These are phyloP conservation scores for Creontiades dilutus DNA, from an alignment of 2,888 invertebrate species.

Conservation along the genomic window DNA sequence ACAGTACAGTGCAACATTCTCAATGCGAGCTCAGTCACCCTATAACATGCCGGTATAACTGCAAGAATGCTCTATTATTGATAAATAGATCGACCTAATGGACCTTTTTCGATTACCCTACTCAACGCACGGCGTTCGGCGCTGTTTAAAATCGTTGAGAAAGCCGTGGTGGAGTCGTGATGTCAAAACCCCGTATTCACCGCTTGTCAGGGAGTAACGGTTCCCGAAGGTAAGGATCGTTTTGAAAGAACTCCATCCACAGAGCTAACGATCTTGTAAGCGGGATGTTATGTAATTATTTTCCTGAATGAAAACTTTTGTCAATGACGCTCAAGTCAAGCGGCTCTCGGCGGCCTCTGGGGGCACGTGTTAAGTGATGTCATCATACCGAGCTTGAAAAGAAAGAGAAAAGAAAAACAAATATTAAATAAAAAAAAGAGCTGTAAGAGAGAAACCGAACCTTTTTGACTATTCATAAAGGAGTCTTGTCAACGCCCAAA, in stretches of 20 bases:
- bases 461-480: constrained; percentile 19
- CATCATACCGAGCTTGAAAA: neutral
- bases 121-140: neutral
- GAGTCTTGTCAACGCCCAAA: neutral
- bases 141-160: neutral
- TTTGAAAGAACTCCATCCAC: neutral
- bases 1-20: too few relatives aligned
- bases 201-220: neutral
- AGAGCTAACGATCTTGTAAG: neutral
- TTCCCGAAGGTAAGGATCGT: neutral
- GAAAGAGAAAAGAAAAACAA: constrained; percentile 3
- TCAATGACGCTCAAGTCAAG: neutral
- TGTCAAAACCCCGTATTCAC: neutral
- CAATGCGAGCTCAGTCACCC: too few relatives aligned
- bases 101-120: too few relatives aligned
- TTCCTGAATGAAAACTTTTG: constrained; percentile 30
- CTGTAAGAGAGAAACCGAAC: neutral
- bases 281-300: neutral
- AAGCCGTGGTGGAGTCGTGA: neutral
- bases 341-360: neutral
- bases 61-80: too few relatives aligned
- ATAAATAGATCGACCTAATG: too few relatives aligned
- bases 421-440: neutral
- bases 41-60: too few relatives aligned
- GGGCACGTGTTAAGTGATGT: constrained; percentile 1